Percentiles rank a stretch among this genome's conserved stretches.
These are phyloP conservation scores for Neopipo cinnamomea DNA, from an alignment of 2,113 vertebrate genomes.

Conservation along the genomic window DNA sequence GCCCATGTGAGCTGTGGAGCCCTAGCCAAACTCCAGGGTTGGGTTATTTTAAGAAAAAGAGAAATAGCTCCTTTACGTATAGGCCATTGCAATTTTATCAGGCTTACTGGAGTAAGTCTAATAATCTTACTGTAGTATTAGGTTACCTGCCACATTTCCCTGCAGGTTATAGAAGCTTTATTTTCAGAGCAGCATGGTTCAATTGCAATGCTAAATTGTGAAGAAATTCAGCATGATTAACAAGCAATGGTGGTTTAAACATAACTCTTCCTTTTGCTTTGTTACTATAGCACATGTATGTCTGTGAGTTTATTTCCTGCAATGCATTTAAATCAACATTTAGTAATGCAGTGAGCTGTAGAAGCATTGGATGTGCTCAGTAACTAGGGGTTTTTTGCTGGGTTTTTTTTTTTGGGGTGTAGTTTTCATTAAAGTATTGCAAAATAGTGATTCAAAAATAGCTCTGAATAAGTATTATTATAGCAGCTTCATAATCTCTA, in stretches of 20 bases:
- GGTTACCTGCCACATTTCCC: background rate
- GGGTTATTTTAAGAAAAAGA: background rate
- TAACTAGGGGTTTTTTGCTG: background rate
- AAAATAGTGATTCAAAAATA: background rate
- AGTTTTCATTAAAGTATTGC: background rate
- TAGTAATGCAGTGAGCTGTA: background rate
- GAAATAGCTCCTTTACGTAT: background rate
- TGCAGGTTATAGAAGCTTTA: background rate
- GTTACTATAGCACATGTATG: background rate
- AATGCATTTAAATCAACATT: background rate
- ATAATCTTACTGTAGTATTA: background rate
- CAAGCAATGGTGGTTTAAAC: background rate
- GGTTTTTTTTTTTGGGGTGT: background rate
- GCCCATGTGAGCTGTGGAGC: background rate
- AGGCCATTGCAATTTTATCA: background rate
- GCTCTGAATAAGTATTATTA: background rate
- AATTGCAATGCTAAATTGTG: rapidly evolving
- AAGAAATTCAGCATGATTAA: background rate
- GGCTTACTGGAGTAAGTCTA: background rate
- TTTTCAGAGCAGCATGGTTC: background rate
- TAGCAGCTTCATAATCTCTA: background rate
- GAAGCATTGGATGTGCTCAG: background rate
- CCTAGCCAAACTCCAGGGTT: background rate
- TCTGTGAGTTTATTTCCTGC: background rate
- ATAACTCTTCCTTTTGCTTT: background rate